Conservation (phyloP, 2,113 vertebrate species). For the Salvelinus alpinus region DNA sequence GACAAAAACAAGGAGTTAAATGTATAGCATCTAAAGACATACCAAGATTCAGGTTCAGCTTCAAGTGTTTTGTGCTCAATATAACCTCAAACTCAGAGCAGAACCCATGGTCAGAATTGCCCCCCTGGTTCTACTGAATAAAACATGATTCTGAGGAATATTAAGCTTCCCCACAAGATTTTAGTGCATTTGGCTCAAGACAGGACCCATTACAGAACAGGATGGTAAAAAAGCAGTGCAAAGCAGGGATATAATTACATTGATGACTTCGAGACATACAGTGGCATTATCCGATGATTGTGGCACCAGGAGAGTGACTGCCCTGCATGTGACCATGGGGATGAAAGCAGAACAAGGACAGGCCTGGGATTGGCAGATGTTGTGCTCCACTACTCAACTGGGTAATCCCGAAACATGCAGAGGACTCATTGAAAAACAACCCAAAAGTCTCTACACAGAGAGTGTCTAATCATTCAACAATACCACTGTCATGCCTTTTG, state of each 20-base stretch:
- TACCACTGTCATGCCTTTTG: not conserved
- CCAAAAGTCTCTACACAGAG: not conserved
- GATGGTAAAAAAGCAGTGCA: not conserved
- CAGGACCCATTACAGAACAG: not conserved
- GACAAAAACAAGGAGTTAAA: not conserved
- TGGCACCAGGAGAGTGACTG: not conserved
- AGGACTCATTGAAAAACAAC: not conserved
- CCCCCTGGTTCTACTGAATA: no score
- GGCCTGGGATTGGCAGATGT: not conserved
- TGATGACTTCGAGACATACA: not conserved
- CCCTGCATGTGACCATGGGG: not conserved
- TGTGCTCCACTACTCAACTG: not conserved
- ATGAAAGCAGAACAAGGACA: not conserved
- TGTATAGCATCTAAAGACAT: constrained; percentile 6
- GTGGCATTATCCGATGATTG: not conserved
- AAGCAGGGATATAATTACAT: not conserved
- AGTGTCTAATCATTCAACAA: not conserved
- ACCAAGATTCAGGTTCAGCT: not conserved
- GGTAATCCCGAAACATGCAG: not conserved
- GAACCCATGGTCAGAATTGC: no score
- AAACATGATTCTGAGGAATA: no score
- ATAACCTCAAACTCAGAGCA: no score
- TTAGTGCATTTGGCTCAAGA: not conserved
- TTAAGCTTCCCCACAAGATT: no score
- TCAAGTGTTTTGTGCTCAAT: not conserved